Percentiles rank a stretch among this genome's conserved stretches.
Conservation (phyloP, 2,113 vertebrate species). For the Psilopsiagon aymara region DNA sequence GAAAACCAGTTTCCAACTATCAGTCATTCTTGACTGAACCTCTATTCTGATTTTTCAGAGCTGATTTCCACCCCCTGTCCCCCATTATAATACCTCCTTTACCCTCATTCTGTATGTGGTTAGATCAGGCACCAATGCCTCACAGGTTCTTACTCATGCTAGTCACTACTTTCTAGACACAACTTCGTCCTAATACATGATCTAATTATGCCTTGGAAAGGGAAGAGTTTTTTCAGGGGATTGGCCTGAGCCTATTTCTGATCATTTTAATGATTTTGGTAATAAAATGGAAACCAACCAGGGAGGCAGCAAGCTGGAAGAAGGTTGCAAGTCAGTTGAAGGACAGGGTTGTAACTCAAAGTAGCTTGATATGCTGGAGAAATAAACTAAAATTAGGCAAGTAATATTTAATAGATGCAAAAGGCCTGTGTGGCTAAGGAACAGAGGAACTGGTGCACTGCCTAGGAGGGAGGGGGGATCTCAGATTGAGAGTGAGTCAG, state of each 20-base stretch:
- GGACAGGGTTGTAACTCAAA: not conserved
- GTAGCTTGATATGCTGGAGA: not conserved
- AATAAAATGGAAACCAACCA: not conserved
- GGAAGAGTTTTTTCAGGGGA: not conserved
- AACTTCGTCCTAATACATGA: not conserved
- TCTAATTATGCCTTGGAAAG: not conserved
- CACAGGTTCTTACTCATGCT: not conserved
- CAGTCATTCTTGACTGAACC: not conserved
- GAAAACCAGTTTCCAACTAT: not conserved
- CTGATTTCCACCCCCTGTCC: not conserved
- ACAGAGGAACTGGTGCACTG: not conserved
- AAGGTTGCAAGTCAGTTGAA: not conserved
- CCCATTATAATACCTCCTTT: not conserved
- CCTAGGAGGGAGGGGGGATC: not conserved
- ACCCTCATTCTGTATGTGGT: not conserved
- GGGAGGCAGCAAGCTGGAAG: not conserved
- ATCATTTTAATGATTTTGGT: not conserved
- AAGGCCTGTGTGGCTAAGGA: not conserved
- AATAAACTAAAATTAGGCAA: not conserved
- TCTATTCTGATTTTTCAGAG: not conserved
- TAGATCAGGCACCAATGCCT: not conserved
- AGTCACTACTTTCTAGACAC: not conserved
- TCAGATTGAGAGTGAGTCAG: not conserved
- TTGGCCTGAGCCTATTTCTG: not conserved
- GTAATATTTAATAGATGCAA: not conserved